A percentile compares a stretch with the other conserved stretches of the same genome.
These are phyloP conservation scores for Hyaena hyaena DNA, from an alignment of 2,113 vertebrate species.

Conservation along the genomic window DNA sequence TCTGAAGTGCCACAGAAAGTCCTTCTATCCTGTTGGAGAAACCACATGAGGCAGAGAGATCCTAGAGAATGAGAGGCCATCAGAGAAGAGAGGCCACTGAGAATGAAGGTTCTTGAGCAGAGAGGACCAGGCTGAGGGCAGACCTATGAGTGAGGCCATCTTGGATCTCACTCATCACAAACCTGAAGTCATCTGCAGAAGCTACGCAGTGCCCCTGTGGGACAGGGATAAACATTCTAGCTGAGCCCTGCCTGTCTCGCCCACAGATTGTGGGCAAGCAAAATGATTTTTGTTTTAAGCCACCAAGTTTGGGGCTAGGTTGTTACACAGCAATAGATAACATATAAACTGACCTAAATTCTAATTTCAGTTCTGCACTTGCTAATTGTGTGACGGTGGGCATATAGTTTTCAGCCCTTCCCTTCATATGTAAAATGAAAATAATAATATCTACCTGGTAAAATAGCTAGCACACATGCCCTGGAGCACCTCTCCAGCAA, in stretches of 20 bases:
- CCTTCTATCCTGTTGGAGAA: not conserved
- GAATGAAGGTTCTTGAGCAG: fast-evolving
- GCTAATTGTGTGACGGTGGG: not conserved
- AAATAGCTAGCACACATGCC: fast-evolving
- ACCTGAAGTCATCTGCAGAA: not conserved
- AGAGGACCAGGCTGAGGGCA: not conserved
- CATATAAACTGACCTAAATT: not conserved
- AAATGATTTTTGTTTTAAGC: not conserved
- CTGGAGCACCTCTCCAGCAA: not conserved
- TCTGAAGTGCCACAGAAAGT: not conserved
- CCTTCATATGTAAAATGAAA: not conserved
- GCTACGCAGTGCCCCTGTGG: fast-evolving
- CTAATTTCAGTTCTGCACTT: not conserved
- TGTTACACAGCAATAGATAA: not conserved
- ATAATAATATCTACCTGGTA: not conserved
- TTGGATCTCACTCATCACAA: not conserved
- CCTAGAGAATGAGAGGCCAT: not conserved
- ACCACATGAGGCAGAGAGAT: not conserved
- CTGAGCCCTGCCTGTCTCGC: not conserved
- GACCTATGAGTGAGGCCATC: not conserved
- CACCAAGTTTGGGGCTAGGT: not conserved
- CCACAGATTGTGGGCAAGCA: no score
- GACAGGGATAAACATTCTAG: fast-evolving
- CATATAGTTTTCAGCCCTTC: not conserved
- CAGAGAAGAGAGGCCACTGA: not conserved